A percentile compares a stretch with the other conserved stretches of the same genome.
phyloP scores from a whole-genome alignment of 2,797 vertebrate species.

The Serranus cabrilla region DNA sequence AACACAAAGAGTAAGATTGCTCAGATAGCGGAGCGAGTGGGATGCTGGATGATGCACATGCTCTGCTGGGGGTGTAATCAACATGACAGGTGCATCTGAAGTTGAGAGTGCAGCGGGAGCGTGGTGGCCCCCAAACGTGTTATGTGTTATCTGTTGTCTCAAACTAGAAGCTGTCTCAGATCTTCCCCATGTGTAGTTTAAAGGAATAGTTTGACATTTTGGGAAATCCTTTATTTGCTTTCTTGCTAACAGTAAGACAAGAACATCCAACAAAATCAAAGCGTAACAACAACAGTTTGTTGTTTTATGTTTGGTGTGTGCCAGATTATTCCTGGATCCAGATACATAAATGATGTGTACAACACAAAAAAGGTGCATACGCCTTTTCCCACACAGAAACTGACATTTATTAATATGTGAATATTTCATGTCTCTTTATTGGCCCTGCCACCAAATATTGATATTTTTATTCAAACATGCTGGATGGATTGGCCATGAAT shows the following conservation, averaged over 20 bases:
- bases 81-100: constrained; percentile 67
- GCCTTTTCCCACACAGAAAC: no score
- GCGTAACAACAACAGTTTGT: background rate
- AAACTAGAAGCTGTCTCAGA: constrained; percentile 19
- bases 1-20: constrained; percentile 62
- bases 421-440: no score
- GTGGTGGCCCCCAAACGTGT: constrained; percentile 30
- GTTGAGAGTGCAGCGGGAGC: constrained; percentile 44
- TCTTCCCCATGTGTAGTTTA: constrained; percentile 1
- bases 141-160: constrained; percentile 25
- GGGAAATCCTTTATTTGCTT: constrained; percentile 14
- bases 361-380: no score
- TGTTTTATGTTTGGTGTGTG: background rate
- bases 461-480: no score
- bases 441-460: no score
- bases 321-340: background rate
- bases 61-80: constrained; percentile 49
- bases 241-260: background rate
- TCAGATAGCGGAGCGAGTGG: constrained; percentile 53
- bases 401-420: no score
- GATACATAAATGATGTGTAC: no score
- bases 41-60: constrained; percentile 55
- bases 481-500: no score
- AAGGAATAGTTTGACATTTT: constrained; percentile 3
- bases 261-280: constrained; percentile 13